phyloP scores from a whole-genome alignment of 2,113 vertebrate genomes.

The Platysternon megacephalum region DNA sequence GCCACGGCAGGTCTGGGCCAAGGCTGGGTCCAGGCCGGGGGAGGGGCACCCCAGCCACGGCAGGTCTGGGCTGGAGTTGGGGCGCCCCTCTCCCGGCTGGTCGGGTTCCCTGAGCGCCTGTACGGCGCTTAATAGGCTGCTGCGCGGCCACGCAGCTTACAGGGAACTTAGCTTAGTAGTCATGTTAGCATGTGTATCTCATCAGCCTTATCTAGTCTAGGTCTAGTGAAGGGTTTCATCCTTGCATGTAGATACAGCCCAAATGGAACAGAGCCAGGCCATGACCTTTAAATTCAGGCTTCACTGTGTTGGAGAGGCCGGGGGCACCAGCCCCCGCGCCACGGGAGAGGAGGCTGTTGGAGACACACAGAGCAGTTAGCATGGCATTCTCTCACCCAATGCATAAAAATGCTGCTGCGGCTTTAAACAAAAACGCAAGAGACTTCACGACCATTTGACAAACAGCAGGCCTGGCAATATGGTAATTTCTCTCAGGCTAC shows the following conservation, averaged over 20 bases:
- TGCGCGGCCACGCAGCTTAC: no score
- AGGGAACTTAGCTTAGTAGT: no score
- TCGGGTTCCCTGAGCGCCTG: no score
- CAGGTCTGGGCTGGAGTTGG: no score
- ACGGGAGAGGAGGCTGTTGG: not conserved
- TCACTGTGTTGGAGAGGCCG: not conserved
- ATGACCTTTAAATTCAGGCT: not conserved
- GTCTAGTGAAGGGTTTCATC: not conserved
- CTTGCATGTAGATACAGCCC: not conserved
- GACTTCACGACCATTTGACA: not conserved
- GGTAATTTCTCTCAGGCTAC: conserved; percentile 47
- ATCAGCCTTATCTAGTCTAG: no score
- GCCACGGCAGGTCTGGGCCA: no score
- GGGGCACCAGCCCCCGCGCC: not conserved
- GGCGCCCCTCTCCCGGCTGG: no score
- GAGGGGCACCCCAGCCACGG: no score
- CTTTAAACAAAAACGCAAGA: not conserved
- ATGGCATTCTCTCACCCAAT: not conserved
- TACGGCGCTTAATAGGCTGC: no score
- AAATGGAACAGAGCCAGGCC: not conserved
- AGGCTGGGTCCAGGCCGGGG: no score
- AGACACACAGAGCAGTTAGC: not conserved
- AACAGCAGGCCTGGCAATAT: conserved; percentile 62
- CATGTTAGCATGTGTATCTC: not conserved
- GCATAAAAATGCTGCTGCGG: not conserved